Percentiles rank a stretch among this genome's conserved stretches.
phyloP scores from a whole-genome alignment of 64 coral and sea anemone genomes.

The Actinia tenebrosa region DNA sequence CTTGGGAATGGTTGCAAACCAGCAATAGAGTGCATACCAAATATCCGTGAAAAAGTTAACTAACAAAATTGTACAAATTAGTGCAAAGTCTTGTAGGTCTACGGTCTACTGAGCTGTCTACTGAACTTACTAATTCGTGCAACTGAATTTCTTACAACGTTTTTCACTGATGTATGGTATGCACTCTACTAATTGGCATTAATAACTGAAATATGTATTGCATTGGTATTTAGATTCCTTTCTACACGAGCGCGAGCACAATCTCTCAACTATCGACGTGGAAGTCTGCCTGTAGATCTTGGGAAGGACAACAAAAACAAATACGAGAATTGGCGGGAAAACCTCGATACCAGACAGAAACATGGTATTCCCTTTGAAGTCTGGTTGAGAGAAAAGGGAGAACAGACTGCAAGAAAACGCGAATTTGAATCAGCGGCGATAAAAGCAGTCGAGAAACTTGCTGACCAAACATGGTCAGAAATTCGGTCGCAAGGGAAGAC shows the following conservation, averaged over 20 bases:
- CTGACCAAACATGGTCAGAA: constrained; percentile 1
- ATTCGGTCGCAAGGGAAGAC: background rate
- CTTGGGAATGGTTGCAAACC: too few species aligned
- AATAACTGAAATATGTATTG: background rate
- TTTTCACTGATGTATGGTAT: too few species aligned
- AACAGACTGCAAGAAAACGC: background rate
- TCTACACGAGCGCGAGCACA: background rate
- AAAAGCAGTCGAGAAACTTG: background rate
- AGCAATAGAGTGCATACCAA: too few species aligned
- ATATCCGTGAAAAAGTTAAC: too few species aligned
- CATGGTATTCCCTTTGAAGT: background rate
- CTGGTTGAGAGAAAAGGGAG: background rate
- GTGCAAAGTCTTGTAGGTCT: too few species aligned
- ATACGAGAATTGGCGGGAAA: background rate
- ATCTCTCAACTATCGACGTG: background rate
- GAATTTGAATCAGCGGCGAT: background rate
- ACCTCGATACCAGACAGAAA: background rate
- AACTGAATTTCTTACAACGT: too few species aligned
- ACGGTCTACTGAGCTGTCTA: too few species aligned
- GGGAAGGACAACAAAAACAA: background rate
- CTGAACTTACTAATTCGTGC: too few species aligned
- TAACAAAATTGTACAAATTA: too few species aligned
- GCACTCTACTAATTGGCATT: background rate
- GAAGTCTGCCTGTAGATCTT: background rate
- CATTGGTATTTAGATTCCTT: background rate